phyloP scores from a whole-genome alignment of 1,140 invertebrate genomes.

The Rhynchophorus ferrugineus region DNA sequence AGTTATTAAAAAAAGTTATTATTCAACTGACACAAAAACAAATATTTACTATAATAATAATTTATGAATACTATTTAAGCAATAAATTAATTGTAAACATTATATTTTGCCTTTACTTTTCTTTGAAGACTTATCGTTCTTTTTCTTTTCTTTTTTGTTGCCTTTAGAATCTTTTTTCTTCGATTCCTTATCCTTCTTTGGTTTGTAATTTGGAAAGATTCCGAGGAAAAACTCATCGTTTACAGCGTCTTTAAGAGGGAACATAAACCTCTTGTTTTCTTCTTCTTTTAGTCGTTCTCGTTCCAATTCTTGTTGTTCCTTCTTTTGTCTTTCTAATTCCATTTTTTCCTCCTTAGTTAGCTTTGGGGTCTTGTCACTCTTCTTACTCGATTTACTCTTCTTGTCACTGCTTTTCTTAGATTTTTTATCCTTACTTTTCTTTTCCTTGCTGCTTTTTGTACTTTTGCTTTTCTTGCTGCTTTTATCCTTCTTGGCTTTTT shows the following conservation, averaged over 20 bases:
- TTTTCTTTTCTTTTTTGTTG: slow-evolving; percentile 9
- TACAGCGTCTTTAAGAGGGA: slow-evolving; percentile 29
- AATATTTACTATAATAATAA: no score
- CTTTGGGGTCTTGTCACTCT: slow-evolving; percentile 22
- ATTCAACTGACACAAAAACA: no score
- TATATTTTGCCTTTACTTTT: slow-evolving; percentile 5
- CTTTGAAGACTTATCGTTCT: slow-evolving; percentile 15
- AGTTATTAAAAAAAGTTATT: no score
- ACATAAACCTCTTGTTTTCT: slow-evolving; percentile 30
- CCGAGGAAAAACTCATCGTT: slow-evolving; percentile 26
- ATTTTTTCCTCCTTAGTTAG: slow-evolving; percentile 25
- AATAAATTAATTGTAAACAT: no score
- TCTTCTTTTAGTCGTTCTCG: slow-evolving; percentile 9
- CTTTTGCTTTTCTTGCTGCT: slow-evolving; percentile 6
- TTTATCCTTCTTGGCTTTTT: slow-evolving; percentile 9
- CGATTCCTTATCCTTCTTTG: slow-evolving; percentile 9
- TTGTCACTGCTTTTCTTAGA: slow-evolving; percentile 12
- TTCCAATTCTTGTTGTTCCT: slow-evolving; percentile 20
- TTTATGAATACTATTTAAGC: no score
- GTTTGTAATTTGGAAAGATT: slow-evolving; percentile 30
- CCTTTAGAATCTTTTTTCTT: slow-evolving; percentile 3
- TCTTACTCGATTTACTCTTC: slow-evolving; percentile 12
- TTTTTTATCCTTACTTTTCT: slow-evolving; percentile 4
- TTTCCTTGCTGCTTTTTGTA: slow-evolving; percentile 3
- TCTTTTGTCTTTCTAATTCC: slow-evolving; percentile 18